Evolutionary conservation across 2,113 vertebrate species (phyloP), one percentile per base, ranked within the genome.

Genomic region (Oreocharis arfaki): DNA sequence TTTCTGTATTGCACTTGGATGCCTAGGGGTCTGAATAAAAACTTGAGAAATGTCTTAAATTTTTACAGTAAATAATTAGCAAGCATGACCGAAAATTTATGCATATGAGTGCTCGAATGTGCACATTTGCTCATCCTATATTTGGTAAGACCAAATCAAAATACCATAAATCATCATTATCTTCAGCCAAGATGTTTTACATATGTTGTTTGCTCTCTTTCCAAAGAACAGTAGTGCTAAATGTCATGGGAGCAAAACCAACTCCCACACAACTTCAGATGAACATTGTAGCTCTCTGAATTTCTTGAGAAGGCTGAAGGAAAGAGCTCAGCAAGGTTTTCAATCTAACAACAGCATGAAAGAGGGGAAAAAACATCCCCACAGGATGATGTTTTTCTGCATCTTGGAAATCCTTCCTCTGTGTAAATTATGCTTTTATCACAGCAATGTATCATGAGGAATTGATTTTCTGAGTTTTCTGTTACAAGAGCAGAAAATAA

Each of bases 211-310:
- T 90, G 53, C 39, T n/a, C 53, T 81, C 59, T 4, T 68, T 64
- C 26, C 89, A 61, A 46, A 87, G 59, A 76, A 60, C 50, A 89
- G 90, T 35, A 87, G 75, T 68, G 39, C 70, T 89, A 90, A 96
- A 95, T 90, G 87, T 85, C 73, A 80, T 4, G 93, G 92, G 77
- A 89, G 75, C 69, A 85, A 65, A 91, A 63, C 41, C 61, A 70
- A 30, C 71, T 95, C 94, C 84, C 71, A 79, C 63, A 85, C 63
- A 80, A 50, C 71, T 91, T 91, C 74, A 93, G 95, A 67, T 28
- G 89, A 92, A 50, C 27, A 23, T 49, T 84, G 39, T 16, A 33
- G n/a, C 32, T 46, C 87, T 93, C 81, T 50, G 13, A n/a, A 55
- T 82, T 80, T 75, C 91, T 95, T 82, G 37, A 41, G 77, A 49